A percentile compares a stretch with the other conserved stretches of the same genome.
These are phyloP conservation scores for Dasypogon diadema DNA, from an alignment of 2,888 invertebrate genomes.

Conservation along the genomic window DNA sequence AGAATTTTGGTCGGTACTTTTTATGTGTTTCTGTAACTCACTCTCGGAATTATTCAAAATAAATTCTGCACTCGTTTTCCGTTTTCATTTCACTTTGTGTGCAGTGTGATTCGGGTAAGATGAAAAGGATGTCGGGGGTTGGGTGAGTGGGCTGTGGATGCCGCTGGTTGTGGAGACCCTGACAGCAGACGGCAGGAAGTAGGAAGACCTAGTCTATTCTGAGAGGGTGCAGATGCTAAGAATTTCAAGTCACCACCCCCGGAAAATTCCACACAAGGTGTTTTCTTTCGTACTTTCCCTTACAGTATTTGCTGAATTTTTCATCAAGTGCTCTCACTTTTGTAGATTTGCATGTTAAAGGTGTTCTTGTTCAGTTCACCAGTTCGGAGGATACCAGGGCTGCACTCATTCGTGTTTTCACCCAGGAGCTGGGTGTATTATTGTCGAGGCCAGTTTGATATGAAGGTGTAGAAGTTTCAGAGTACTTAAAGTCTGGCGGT, in stretches of 20 bases:
- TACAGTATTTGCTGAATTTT: constrained; percentile 32
- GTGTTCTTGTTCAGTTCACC: constrained; percentile 26
- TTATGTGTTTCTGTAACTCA: background rate
- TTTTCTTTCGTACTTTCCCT: constrained; percentile 23
- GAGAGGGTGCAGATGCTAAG: constrained; percentile 18
- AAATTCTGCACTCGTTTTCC: constrained; percentile 31
- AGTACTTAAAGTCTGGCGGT: no score
- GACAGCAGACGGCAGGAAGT: background rate
- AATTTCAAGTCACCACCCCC: constrained; percentile 13
- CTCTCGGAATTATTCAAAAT: constrained; percentile 29
- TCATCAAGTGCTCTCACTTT: constrained; percentile 45
- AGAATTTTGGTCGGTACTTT: background rate
- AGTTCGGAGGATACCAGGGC: background rate
- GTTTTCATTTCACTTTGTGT: constrained; percentile 31
- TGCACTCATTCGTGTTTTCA: no score
- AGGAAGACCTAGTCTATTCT: background rate
- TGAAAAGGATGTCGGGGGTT: constrained; percentile 12
- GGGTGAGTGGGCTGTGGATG: background rate
- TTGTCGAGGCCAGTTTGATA: no score
- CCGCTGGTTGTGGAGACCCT: no score
- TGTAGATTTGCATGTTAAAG: constrained; percentile 48
- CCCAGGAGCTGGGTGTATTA: background rate
- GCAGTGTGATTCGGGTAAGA: constrained; percentile 8
- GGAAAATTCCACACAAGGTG: constrained; percentile 15
- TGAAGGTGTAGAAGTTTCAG: no score